These are phyloP conservation scores for Amphiura filiformis DNA, from an alignment of 35 echinoderm and acorn worm species.

Conservation along the genomic window DNA sequence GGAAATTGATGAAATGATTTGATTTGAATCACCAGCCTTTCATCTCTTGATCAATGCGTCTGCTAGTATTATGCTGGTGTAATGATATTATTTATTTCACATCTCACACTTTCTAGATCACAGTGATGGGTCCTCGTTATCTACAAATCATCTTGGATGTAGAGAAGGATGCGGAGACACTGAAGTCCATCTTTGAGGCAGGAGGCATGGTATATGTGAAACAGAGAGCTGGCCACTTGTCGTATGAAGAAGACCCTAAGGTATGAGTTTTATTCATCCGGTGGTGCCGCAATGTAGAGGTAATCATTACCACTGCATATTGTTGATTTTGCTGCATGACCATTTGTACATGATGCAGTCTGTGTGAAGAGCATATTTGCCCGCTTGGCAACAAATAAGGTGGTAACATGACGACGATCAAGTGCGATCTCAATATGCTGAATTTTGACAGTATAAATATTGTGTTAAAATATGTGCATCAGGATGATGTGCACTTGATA, in stretches of 20 bases:
- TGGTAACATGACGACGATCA: too few relatives aligned
- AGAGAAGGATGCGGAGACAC: constrained; percentile 30
- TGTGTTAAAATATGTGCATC: too few relatives aligned
- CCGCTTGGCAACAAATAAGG: too few relatives aligned
- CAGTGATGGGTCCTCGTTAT: constrained; percentile 82
- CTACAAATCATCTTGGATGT: constrained; percentile 57
- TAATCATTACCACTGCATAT: not conserved
- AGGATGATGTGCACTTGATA: too few relatives aligned
- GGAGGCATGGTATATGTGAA: constrained; percentile 90
- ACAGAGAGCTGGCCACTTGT: constrained; percentile 88
- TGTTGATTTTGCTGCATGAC: not conserved
- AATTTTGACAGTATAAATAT: too few relatives aligned
- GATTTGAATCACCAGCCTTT: too few relatives aligned
- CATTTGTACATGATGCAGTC: not conserved
- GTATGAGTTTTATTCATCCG: constrained; percentile 41
- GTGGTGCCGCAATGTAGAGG: not conserved
- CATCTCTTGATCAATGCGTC: too few relatives aligned
- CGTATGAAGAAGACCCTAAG: constrained; percentile 95
- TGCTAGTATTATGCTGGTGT: too few relatives aligned
- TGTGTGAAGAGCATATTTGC: too few relatives aligned
- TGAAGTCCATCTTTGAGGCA: constrained; percentile 49
- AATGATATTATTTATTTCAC: not conserved
- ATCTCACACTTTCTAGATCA: constrained; percentile 57
- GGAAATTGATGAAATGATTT: too few relatives aligned
- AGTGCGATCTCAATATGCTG: too few relatives aligned